Evolutionary conservation across 1,140 invertebrate species (phyloP).

Genomic region (Branchinecta lindahli): DNA sequence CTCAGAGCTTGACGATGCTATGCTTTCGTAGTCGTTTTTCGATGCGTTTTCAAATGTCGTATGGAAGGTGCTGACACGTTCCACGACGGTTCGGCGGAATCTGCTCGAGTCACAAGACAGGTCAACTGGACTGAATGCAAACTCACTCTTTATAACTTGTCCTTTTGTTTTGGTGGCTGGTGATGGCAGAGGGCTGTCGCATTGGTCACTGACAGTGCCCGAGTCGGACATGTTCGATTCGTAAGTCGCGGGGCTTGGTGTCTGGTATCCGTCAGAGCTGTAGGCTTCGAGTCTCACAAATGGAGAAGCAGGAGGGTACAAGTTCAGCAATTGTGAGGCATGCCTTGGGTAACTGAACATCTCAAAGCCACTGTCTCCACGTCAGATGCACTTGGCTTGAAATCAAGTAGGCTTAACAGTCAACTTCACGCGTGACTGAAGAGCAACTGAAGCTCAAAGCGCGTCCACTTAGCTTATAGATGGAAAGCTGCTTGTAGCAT

Average conservation of each 20-base stretch:
- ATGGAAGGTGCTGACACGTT: background rate
- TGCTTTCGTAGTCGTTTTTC: background rate
- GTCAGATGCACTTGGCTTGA: background rate
- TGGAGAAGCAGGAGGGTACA: background rate
- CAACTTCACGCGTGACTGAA: background rate
- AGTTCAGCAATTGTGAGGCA: background rate
- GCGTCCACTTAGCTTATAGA: background rate
- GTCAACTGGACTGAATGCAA: background rate
- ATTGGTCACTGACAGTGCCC: background rate
- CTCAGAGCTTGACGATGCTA: background rate
- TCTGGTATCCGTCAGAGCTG: slow-evolving; percentile 20
- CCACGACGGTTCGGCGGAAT: background rate
- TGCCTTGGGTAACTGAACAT: background rate
- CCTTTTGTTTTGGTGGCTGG: background rate
- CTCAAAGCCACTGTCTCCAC: background rate
- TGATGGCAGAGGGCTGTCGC: background rate
- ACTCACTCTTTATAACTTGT: background rate
- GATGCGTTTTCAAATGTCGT: background rate
- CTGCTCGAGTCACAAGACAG: background rate
- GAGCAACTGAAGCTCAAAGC: background rate
- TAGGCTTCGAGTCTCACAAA: slow-evolving; percentile 7
- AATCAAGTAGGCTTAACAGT: background rate
- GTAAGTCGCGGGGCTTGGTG: slow-evolving; percentile 15
- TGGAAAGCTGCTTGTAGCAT: background rate
- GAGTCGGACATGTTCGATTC: background rate